Conservation (phyloP, 2,113 vertebrate genomes). For the Pantherophis guttatus region DNA sequence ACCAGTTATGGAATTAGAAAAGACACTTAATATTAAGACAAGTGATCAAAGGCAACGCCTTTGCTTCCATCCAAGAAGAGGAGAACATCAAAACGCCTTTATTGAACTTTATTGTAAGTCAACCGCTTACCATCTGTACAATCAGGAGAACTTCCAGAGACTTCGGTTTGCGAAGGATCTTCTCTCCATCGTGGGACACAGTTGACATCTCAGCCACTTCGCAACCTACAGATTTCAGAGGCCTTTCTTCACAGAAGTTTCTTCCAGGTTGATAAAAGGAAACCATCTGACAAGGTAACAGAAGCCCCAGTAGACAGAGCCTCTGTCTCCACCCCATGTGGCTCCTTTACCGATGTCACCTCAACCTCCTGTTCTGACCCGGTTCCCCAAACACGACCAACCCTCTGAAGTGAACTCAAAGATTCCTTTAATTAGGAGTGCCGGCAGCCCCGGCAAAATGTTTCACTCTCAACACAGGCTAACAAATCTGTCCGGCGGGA, state of each 20-base stretch:
- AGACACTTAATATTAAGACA: neutral
- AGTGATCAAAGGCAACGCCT: neutral
- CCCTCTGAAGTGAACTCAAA: too few species aligned
- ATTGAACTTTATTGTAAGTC: neutral
- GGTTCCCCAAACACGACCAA: too few species aligned
- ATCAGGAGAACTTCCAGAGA: neutral
- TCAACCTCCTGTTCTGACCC: neutral
- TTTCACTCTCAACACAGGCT: too few species aligned
- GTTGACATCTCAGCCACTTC: neutral
- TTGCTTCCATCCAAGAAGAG: neutral
- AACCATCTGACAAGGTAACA: neutral
- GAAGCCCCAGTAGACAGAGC: neutral
- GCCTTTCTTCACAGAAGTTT: neutral
- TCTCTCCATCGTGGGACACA: neutral
- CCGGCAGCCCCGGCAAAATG: too few species aligned
- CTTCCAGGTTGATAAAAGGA: neutral
- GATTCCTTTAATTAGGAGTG: too few species aligned
- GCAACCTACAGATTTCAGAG: neutral
- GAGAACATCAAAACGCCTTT: neutral
- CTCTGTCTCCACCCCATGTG: neutral
- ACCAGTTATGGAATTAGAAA: neutral
- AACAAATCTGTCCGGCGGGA: too few species aligned
- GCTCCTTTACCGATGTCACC: neutral
- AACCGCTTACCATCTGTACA: neutral
- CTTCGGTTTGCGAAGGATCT: neutral